These are phyloP conservation scores for Xenopus petersii DNA, from an alignment of 2,797 vertebrate species.

Conservation along the genomic window DNA sequence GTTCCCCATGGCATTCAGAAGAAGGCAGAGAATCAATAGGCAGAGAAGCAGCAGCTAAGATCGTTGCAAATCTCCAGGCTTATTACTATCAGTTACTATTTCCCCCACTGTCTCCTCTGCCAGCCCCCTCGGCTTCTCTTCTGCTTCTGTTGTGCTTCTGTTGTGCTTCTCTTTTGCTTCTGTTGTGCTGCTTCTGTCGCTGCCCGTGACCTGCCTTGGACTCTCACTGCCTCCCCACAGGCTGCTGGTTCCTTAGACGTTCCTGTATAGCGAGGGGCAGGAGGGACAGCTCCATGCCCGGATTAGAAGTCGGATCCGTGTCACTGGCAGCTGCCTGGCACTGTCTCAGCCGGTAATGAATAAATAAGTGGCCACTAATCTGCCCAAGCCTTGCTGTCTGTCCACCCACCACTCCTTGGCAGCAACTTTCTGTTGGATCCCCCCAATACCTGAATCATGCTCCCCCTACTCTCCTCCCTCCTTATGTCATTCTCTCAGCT, in stretches of 20 bases:
- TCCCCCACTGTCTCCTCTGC: conserved; percentile 13
- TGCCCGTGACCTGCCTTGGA: too few species aligned
- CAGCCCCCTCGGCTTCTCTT: conserved; percentile 26
- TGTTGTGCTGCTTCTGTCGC: too few species aligned
- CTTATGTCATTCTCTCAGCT: too few species aligned
- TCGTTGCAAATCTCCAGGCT: conserved; percentile 14
- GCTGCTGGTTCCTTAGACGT: conserved; percentile 11
- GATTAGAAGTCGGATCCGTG: conserved; percentile 1
- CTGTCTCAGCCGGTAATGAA: conserved; percentile 20
- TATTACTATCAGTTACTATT: conserved; percentile 21
- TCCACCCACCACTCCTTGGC: conserved; percentile 1
- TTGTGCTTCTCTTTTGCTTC: too few species aligned
- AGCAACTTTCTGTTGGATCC: background rate
- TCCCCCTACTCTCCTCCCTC: background rate
- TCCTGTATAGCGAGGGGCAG: conserved; percentile 1
- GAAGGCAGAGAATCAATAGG: background rate
- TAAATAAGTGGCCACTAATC: conserved; percentile 17
- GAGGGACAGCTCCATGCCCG: conserved; percentile 23
- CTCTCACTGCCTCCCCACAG: conserved; percentile 1
- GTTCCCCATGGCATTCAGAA: conserved; percentile 69
- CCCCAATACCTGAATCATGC: background rate
- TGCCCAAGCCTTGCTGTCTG: conserved; percentile 14
- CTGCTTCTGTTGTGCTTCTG: conserved; percentile 16
- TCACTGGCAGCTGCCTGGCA: conserved; percentile 28
- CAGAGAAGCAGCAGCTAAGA: conserved; percentile 1